Percentiles rank a stretch among this genome's conserved stretches.
Conservation (phyloP, 2,888 invertebrate genomes). For the Diarsia brunnea region DNA sequence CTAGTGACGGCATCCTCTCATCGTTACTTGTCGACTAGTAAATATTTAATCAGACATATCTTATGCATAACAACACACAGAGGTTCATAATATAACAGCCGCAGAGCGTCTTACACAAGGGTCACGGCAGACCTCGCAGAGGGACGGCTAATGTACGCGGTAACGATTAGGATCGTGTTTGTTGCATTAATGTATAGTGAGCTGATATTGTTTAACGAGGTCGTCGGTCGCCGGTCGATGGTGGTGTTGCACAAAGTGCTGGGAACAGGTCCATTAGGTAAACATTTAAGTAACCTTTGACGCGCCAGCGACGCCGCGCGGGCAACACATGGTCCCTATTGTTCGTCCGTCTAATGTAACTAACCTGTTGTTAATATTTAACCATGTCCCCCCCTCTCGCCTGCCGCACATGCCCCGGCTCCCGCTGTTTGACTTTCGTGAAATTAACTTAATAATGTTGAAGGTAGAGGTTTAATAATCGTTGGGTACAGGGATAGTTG, state of each 20-base stretch:
- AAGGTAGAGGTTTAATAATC: conserved; percentile 51
- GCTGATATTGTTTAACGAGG: conserved; percentile 32
- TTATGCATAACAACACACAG: conserved; percentile 43
- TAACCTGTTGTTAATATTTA: conserved; percentile 67
- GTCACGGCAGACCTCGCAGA: conserved; percentile 18
- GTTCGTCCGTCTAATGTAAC: conserved; percentile 52
- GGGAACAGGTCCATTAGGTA: conserved; percentile 42
- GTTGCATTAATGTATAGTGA: conserved; percentile 30
- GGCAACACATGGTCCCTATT: conserved; percentile 11
- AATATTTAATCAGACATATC: conserved; percentile 39
- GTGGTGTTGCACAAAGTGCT: conserved; percentile 17
- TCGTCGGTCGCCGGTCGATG: background rate
- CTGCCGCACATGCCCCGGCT: background rate
- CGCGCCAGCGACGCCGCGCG: conserved; percentile 13
- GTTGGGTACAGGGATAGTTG: conserved; percentile 31
- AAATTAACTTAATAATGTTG: conserved; percentile 58
- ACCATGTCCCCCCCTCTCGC: conserved; percentile 7
- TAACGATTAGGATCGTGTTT: conserved; percentile 21
- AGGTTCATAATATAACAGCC: conserved; percentile 25
- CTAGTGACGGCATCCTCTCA: conserved; percentile 36
- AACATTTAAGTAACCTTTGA: conserved; percentile 42
- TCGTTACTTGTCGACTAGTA: conserved; percentile 15
- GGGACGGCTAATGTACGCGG: conserved; percentile 26
- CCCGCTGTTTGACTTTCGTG: conserved; percentile 50
- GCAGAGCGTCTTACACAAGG: conserved; percentile 27